Base-by-base conservation (phyloP, 2,888 invertebrate genomes). In the Drosophila tanythrix region DNA sequence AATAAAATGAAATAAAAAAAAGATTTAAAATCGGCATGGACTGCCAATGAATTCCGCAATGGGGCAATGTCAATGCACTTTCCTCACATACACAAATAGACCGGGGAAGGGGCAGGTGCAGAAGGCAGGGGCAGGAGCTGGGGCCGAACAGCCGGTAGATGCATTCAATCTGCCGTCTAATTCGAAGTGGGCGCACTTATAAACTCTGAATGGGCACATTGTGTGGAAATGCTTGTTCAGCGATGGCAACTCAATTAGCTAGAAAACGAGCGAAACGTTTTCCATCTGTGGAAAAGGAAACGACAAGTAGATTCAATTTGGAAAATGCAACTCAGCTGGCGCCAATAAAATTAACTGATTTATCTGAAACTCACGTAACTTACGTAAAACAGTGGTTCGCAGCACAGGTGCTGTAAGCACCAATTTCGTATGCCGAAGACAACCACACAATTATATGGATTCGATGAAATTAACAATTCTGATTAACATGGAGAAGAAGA, bases 21-120 rank as follows among this genome's bases (percentile, higher is more conserved):
- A 63, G 65, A 75, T 80, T 82, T 80, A 76, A 77, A 85, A 80
- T 82, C 82, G 90, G 80, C 88, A 74, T 79, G 70, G 69, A 53
- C 68, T 80, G 90, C 78, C 90, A 86, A 85, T 90, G 90, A 88
- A 82, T 76, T 82, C 72, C 62, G 75, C 70, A 82, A 70, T 72
- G 72, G 68, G 70, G 79, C 84, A 90, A 86, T 86, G 85, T 86
- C 85, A 86, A 90, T 86, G 85, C 86, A 80, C 85, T 86, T 82
- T 83, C 70, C 55, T 56, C 46, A 73, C 69, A 36, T 68, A 62
- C 72, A 43, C 73, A 89, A 89, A 84, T 76, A 89, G 74, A 67
- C 72, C 25, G 11, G 11, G 67, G 25, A 31, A 18, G 18, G 27
- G 36, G 31, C 33, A 33, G 10, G 11, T 0, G 31, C 31, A 31